Evolutionary conservation across 1,140 invertebrate genomes (phyloP).

Genomic region (Magallana ariakensis): DNA sequence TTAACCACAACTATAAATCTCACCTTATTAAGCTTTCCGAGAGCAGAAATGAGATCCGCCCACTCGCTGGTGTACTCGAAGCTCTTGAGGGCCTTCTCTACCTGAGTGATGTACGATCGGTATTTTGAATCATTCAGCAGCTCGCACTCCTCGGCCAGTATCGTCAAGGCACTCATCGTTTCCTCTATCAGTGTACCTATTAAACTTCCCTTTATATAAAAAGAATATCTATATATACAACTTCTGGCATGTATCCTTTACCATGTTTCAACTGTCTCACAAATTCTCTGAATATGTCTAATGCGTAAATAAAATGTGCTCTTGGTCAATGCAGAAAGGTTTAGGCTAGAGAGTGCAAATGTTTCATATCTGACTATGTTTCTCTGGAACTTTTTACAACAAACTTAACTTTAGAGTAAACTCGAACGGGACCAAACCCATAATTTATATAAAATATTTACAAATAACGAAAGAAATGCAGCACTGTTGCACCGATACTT

Average conservation of each 20-base stretch:
- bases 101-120: conserved; percentile 76
- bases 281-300: no score
- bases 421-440: not conserved
- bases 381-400: no score
- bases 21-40: conserved; percentile 96
- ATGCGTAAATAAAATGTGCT: no score
- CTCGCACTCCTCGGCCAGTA: conserved; percentile 77
- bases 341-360: no score
- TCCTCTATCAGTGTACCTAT: not conserved
- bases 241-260: no score
- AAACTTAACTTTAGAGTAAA: not conserved
- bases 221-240: no score
- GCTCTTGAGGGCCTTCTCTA: conserved; percentile 94
- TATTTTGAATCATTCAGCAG: conserved; percentile 78
- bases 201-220: no score
- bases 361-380: no score
- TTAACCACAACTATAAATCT: not conserved
- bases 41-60: conserved; percentile 95
- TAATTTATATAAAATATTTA: not conserved
- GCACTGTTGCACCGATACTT: not conserved
- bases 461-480: not conserved
- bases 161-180: conserved; percentile 75
- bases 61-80: conserved; percentile 97
- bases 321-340: no score
- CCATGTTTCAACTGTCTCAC: no score